Evolutionary conservation across 2,888 invertebrate species (phyloP).

Genomic region (Amiota communis): DNA sequence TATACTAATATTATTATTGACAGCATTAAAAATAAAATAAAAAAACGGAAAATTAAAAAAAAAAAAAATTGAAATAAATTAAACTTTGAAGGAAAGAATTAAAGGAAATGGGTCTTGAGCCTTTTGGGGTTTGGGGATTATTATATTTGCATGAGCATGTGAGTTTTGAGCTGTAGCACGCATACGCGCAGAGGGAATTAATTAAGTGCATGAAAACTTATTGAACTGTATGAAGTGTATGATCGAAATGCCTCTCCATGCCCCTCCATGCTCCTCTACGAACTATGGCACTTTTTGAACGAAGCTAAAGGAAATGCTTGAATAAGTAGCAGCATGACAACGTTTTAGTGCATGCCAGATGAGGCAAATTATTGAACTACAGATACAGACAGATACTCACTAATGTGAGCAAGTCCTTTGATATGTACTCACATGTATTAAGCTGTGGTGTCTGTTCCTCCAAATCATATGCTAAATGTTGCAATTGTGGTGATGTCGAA

Average conservation of each 20-base stretch:
- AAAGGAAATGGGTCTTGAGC: slow-evolving; percentile 10
- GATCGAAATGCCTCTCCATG: neutral
- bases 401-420: neutral
- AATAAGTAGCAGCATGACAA: slow-evolving; percentile 48
- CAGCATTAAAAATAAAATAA: slow-evolving; percentile 43
- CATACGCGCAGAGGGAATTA: slow-evolving; percentile 55
- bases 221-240: slow-evolving; percentile 54
- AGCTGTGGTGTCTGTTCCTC: no score
- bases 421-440: no score
- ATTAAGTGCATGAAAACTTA: slow-evolving; percentile 67
- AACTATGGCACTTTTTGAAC: neutral
- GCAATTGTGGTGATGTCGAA: neutral
- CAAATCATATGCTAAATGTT: neutral
- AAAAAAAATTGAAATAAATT: neutral
- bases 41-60: slow-evolving; percentile 38
- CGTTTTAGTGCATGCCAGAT: slow-evolving; percentile 53
- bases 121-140: neutral
- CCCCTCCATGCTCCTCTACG: neutral
- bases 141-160: slow-evolving; percentile 20
- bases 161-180: neutral
- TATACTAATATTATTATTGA: slow-evolving; percentile 55
- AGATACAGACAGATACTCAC: neutral
- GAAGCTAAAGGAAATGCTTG: neutral
- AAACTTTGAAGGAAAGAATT: slow-evolving; percentile 45
- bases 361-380: slow-evolving; percentile 14